These are phyloP conservation scores for Ovibos moschatus DNA, from an alignment of 2,113 vertebrate genomes.

Conservation along the genomic window DNA sequence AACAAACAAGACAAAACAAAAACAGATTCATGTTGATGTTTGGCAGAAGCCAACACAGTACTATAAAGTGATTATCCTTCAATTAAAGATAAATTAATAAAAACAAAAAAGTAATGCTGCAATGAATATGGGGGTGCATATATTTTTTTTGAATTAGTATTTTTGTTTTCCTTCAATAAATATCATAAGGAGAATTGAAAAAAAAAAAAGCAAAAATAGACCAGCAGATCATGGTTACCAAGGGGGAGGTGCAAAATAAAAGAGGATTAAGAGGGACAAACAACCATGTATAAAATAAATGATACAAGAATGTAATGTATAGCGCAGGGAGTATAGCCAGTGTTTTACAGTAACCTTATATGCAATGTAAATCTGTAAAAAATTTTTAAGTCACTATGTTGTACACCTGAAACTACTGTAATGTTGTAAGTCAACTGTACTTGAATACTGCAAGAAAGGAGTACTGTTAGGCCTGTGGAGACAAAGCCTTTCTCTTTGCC, in stretches of 20 bases:
- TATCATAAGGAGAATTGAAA: not conserved
- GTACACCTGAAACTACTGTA: not conserved
- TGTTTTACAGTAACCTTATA: not conserved
- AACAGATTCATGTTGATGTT: not conserved
- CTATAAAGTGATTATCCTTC: not conserved
- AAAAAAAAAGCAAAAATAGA: not conserved
- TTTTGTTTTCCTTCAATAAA: not conserved
- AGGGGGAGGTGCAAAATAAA: not conserved
- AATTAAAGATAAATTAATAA: not conserved
- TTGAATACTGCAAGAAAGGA: not conserved
- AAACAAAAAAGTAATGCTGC: not conserved
- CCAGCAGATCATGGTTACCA: not conserved
- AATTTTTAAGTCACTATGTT: not conserved
- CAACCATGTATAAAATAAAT: not conserved
- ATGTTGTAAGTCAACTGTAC: not conserved
- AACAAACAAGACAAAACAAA: not conserved
- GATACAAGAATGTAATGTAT: not conserved
- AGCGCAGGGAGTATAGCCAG: not conserved
- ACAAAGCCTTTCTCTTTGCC: not conserved
- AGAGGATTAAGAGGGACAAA: not conserved
- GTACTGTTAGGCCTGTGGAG: no score
- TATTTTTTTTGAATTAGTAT: not conserved
- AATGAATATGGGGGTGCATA: not conserved
- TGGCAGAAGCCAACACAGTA: not conserved
- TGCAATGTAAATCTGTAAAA: not conserved